Conservation (phyloP, 2,113 vertebrate genomes). For the Brienomyrus longianalis region DNA sequence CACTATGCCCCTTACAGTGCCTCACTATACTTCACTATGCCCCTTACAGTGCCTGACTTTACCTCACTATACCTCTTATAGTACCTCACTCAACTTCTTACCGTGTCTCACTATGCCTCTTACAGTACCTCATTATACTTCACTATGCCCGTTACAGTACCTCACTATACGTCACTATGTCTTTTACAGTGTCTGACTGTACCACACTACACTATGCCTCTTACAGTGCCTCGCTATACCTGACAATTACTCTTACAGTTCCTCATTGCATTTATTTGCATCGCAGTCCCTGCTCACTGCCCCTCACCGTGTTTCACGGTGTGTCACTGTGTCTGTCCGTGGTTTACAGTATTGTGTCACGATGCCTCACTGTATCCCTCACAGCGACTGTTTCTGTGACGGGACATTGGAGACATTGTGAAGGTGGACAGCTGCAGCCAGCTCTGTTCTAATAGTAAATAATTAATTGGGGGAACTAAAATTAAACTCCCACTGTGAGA, state of each 20-base stretch:
- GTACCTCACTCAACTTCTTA: too few species aligned
- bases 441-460: constrained; percentile 42
- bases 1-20: too few species aligned
- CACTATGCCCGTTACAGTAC: too few species aligned
- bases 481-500: constrained; percentile 27
- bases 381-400: constrained; percentile 17
- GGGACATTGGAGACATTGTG: not conserved
- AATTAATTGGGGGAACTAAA: constrained; percentile 48
- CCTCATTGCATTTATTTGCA: not conserved
- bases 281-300: not conserved
- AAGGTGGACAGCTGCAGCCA: constrained; percentile 24
- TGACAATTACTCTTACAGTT: not conserved
- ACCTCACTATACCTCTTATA: not conserved
- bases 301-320: not conserved
- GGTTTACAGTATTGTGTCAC: not conserved
- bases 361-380: constrained; percentile 11
- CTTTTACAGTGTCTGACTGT: not conserved
- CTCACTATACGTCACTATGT: too few species aligned
- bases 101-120: too few species aligned
- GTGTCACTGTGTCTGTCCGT: not conserved
- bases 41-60: too few species aligned
- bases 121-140: too few species aligned
- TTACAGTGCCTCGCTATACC: not conserved
- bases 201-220: not conserved
- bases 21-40: rapidly evolving